phyloP scores from a whole-genome alignment of 2,888 invertebrate genomes.

The Autographa pulchrina region DNA sequence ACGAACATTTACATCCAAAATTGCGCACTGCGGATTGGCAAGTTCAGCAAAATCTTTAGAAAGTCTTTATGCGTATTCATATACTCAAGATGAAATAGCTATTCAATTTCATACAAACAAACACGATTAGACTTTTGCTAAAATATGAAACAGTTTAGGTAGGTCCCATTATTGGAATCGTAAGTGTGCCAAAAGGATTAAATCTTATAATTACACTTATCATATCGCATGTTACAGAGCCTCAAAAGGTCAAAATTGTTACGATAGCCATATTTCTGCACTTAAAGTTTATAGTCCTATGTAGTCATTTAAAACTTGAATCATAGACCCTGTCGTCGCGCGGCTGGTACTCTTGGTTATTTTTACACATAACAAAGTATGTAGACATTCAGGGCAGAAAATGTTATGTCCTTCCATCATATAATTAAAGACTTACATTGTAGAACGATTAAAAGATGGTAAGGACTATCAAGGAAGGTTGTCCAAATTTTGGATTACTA shows the following conservation, averaged over 20 bases:
- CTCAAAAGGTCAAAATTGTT: not conserved
- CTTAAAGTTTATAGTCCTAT: not conserved
- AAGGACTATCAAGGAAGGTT: too few relatives aligned
- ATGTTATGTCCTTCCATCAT: too few relatives aligned
- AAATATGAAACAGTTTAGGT: not conserved
- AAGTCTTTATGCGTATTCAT: not conserved
- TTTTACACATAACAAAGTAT: too few relatives aligned
- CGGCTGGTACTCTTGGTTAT: too few relatives aligned
- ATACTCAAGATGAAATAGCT: not conserved
- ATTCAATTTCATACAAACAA: too few relatives aligned
- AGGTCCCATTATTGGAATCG: not conserved
- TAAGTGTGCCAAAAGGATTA: not conserved
- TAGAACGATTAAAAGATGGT: too few relatives aligned
- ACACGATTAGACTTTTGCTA: too few relatives aligned
- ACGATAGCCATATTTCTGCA: not conserved
- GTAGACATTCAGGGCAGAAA: too few relatives aligned
- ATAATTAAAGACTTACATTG: too few relatives aligned
- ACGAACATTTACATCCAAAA: not conserved
- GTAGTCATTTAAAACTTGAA: not conserved
- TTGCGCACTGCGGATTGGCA: not conserved
- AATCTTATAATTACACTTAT: not conserved
- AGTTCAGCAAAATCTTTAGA: too few relatives aligned
- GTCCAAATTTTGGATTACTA: too few relatives aligned
- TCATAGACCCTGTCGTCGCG: too few relatives aligned
- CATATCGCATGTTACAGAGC: not conserved